phyloP scores from a whole-genome alignment of 1,140 invertebrate genomes.

The Drosophila ananassae region DNA sequence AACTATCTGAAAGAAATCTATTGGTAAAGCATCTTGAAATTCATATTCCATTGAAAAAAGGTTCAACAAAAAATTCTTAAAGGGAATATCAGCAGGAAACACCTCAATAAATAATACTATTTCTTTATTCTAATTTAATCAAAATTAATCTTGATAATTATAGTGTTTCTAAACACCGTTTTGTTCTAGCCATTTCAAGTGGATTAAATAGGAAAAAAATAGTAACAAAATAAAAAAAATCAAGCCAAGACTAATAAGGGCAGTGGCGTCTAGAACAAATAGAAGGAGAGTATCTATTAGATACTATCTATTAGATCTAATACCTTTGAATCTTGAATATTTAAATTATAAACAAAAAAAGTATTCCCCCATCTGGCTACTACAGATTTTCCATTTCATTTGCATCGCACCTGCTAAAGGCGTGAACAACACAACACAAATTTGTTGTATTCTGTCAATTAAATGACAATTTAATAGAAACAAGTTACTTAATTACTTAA shows the following conservation, averaged over 20 bases:
- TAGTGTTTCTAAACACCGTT: not conserved
- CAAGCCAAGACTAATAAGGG: no score
- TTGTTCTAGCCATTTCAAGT: not conserved
- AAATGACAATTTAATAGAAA: slow-evolving; percentile 10
- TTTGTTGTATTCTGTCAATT: slow-evolving; percentile 18
- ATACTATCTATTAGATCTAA: no score
- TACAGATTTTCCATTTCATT: slow-evolving; percentile 2
- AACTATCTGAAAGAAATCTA: no score
- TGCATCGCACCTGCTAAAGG: not conserved
- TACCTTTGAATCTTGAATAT: not conserved
- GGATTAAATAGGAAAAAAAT: not conserved
- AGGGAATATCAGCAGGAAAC: no score
- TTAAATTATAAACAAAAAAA: not conserved
- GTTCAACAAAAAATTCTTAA: no score
- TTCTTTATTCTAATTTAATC: not conserved
- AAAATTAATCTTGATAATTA: not conserved
- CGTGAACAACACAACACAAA: not conserved
- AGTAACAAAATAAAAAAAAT: no score
- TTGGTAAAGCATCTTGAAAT: no score
- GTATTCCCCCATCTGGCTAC: not conserved
- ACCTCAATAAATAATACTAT: no score
- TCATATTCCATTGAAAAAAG: no score
- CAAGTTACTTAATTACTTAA: not conserved
- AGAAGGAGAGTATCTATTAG: not conserved
- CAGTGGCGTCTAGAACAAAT: no score